phyloP scores from a whole-genome alignment of 1,140 invertebrate genomes.

The Cotesia glomerata region DNA sequence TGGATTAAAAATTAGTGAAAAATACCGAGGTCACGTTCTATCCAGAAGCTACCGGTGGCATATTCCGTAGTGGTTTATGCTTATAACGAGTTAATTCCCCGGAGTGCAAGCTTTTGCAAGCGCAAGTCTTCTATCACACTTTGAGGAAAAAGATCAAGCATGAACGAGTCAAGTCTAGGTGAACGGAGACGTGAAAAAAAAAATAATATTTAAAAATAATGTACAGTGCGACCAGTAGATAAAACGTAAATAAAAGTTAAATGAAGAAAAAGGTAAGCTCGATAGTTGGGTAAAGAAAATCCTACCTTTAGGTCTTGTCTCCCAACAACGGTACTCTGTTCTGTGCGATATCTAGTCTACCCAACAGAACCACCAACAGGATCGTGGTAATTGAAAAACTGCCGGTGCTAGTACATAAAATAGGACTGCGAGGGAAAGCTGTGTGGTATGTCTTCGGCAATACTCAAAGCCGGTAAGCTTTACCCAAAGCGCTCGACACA shows the following conservation, averaged over 20 bases:
- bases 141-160: not conserved
- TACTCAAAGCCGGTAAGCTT: constrained; percentile 28
- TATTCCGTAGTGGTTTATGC: constrained; percentile 7
- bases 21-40: not conserved
- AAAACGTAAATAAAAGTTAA: not conserved
- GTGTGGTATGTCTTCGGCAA: constrained; percentile 37
- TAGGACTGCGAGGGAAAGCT: constrained; percentile 40
- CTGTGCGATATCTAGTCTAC: not conserved
- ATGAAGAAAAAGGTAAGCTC: constrained; percentile 7
- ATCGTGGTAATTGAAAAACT: constrained; percentile 47
- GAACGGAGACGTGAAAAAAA: not conserved
- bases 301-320: constrained; percentile 15
- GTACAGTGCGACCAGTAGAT: not conserved
- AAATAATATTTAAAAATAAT: not conserved
- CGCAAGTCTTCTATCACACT: constrained; percentile 8
- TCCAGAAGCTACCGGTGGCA: not conserved
- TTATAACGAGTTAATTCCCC: not conserved
- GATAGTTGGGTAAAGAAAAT: not conserved
- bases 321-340: not conserved
- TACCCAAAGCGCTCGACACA: constrained; percentile 17
- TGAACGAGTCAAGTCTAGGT: not conserved
- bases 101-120: not conserved
- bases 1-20: not conserved
- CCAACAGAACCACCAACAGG: constrained; percentile 7
- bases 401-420: constrained; percentile 40